A percentile compares a stretch with the other conserved stretches of the same genome.
Evolutionary conservation across 2,797 vertebrate species (phyloP).

Genomic region (Gymnoscopelus microlampas): DNA sequence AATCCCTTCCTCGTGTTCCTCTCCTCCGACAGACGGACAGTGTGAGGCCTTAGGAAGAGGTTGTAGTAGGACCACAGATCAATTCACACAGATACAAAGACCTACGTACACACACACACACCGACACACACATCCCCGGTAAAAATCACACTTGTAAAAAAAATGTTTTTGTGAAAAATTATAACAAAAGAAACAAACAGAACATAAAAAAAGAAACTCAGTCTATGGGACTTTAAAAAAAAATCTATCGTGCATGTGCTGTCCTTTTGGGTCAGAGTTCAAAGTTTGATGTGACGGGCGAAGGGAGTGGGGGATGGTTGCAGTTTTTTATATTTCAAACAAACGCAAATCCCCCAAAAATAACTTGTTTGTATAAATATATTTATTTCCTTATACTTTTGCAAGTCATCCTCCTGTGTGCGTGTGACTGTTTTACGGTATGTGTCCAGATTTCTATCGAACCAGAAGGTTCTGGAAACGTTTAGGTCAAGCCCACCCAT

Average conservation of each 20-base stretch:
- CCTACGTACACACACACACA: slow-evolving; percentile 33
- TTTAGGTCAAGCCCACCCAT: neutral
- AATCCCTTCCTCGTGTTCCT: slow-evolving; percentile 46
- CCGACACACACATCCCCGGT: slow-evolving; percentile 5
- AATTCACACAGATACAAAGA: slow-evolving; percentile 50
- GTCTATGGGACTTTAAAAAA: slow-evolving; percentile 81
- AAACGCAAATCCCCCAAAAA: slow-evolving; percentile 44
- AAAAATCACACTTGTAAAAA: slow-evolving; percentile 51
- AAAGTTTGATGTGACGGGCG: slow-evolving; percentile 19
- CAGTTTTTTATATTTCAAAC: slow-evolving; percentile 77
- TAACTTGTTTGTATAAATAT: slow-evolving; percentile 70
- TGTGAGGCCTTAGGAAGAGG: slow-evolving; percentile 74
- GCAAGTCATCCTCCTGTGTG: slow-evolving; percentile 12
- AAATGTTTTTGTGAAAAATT: neutral
- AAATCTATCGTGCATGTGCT: slow-evolving; percentile 84
- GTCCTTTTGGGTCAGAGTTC: slow-evolving; percentile 48
- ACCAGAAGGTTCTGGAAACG: neutral
- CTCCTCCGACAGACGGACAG: slow-evolving; percentile 52
- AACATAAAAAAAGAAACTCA: slow-evolving; percentile 69
- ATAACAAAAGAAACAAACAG: slow-evolving; percentile 72
- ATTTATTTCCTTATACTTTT: slow-evolving; percentile 51
- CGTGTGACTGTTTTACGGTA: neutral
- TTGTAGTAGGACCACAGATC: slow-evolving; percentile 43
- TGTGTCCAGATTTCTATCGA: too few species aligned
- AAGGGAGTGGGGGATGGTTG: slow-evolving; percentile 2